These are phyloP conservation scores for Incurvaria masculella DNA, from an alignment of 2,888 invertebrate species.

Conservation along the genomic window DNA sequence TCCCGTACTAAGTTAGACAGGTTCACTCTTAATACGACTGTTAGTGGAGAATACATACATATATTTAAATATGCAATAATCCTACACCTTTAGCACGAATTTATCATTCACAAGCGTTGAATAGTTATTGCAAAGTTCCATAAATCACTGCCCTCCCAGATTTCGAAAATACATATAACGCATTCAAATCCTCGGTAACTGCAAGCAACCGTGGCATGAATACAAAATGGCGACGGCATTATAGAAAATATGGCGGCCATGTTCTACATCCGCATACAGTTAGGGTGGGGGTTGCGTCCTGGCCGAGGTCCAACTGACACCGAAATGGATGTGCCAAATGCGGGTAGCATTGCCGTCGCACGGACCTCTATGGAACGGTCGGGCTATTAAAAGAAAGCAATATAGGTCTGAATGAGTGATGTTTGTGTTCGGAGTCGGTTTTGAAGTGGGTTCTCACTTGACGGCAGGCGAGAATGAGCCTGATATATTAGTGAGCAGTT, in stretches of 20 bases:
- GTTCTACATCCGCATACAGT: background rate
- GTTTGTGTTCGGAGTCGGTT: background rate
- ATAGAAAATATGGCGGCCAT: background rate
- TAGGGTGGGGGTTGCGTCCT: background rate
- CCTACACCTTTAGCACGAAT: too few relatives aligned
- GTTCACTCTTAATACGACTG: too few relatives aligned
- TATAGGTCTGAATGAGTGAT: background rate
- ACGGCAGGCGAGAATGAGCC: background rate
- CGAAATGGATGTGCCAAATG: background rate
- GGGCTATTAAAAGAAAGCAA: background rate
- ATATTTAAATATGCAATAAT: too few relatives aligned
- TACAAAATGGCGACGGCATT: background rate
- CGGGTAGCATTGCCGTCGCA: background rate
- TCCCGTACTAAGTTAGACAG: too few relatives aligned
- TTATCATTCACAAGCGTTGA: too few relatives aligned
- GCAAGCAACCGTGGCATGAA: background rate
- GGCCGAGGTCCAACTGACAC: background rate
- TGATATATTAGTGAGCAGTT: background rate
- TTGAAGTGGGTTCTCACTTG: background rate
- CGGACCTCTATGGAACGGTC: background rate
- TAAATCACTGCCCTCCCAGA: too few relatives aligned
- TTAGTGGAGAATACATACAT: too few relatives aligned
- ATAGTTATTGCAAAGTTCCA: too few relatives aligned
- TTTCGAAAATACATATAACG: too few relatives aligned
- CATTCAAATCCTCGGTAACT: too few relatives aligned